phyloP scores from a whole-genome alignment of 2,113 vertebrate genomes.

The Gracilinanus agilis region DNA sequence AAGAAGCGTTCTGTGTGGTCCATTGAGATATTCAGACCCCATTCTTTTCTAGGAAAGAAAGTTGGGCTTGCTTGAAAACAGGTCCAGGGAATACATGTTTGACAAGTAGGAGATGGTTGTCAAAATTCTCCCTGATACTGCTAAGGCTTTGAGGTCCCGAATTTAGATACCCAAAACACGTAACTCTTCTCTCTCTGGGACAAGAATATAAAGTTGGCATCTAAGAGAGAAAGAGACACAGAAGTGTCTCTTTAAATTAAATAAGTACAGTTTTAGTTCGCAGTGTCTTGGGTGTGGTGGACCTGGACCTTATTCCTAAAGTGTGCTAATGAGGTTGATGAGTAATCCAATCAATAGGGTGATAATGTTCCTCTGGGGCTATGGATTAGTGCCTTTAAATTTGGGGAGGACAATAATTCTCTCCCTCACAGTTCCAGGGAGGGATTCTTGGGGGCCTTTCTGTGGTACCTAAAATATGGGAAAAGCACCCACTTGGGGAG shows the following conservation, averaged over 20 bases:
- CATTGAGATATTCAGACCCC: not conserved
- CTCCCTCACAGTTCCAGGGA: not conserved
- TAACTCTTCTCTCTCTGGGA: too few species aligned
- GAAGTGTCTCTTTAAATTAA: not conserved
- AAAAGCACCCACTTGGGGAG: not conserved
- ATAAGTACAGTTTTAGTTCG: not conserved
- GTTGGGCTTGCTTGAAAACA: not conserved
- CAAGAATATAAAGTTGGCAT: too few species aligned
- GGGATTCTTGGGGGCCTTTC: not conserved
- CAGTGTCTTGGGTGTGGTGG: not conserved
- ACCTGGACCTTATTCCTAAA: not conserved
- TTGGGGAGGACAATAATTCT: not conserved
- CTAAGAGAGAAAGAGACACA: not conserved
- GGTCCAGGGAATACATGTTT: too few species aligned
- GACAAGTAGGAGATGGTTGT: too few species aligned
- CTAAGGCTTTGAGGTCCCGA: too few species aligned
- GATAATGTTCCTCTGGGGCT: not conserved
- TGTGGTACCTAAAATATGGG: not conserved
- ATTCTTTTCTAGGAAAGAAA: not conserved
- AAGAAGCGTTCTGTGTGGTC: not conserved
- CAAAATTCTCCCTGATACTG: too few species aligned
- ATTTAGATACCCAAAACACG: too few species aligned
- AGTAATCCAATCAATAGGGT: not conserved
- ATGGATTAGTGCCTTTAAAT: not conserved
- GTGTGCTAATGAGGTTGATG: not conserved